These are phyloP conservation scores for Neomicropteryx cornuta DNA, from an alignment of 1,140 invertebrate species.

Conservation along the genomic window DNA sequence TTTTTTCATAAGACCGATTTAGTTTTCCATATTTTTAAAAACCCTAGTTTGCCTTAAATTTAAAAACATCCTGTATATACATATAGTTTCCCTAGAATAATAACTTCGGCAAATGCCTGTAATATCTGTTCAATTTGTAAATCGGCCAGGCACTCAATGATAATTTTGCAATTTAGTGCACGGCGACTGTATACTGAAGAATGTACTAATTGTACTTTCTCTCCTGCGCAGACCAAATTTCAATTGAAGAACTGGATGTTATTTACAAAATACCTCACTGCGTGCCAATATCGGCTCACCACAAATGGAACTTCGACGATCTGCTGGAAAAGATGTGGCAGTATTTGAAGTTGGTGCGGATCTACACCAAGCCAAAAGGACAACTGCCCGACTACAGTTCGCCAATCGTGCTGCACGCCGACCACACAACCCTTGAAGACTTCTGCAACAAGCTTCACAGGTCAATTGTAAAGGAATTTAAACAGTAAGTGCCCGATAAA, in stretches of 20 bases:
- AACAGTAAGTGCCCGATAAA: slow-evolving; percentile 70
- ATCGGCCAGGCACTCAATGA: too few species aligned
- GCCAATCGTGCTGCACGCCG: slow-evolving; percentile 88
- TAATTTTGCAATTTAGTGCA: too few species aligned
- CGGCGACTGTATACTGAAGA: too few species aligned
- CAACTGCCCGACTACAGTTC: slow-evolving; percentile 96
- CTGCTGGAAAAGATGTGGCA: slow-evolving; percentile 99
- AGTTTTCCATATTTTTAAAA: too few species aligned
- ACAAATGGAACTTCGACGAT: slow-evolving; percentile 99
- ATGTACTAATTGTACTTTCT: too few species aligned
- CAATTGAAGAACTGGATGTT: slow-evolving; percentile 93
- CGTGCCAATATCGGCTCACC: slow-evolving; percentile 98
- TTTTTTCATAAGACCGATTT: too few species aligned
- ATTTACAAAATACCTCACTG: slow-evolving; percentile 99
- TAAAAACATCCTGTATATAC: too few species aligned
- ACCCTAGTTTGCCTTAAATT: too few species aligned
- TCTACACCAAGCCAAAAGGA: slow-evolving; percentile 98
- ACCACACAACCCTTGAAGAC: slow-evolving; percentile 84
- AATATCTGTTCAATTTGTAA: too few species aligned
- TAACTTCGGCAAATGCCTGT: too few species aligned
- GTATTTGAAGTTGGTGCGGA: slow-evolving; percentile 89
- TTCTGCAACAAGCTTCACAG: slow-evolving; percentile 99
- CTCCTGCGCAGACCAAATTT: slow-evolving; percentile 89
- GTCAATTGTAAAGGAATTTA: slow-evolving; percentile 96
- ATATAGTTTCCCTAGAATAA: too few species aligned